Conservation (phyloP, 2,113 vertebrate genomes). For the Larimichthys crocea region DNA sequence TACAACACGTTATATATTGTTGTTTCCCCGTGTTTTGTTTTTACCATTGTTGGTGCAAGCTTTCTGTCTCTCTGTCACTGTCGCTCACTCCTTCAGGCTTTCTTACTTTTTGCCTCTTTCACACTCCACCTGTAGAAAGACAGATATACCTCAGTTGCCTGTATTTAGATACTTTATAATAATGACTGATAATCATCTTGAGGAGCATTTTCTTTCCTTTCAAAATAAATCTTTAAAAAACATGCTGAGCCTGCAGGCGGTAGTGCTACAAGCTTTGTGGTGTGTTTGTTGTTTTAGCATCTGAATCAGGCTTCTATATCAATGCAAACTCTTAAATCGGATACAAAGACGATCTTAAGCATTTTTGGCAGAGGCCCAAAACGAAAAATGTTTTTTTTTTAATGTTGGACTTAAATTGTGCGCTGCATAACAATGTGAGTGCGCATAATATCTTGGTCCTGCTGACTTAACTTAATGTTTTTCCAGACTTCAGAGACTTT, state of each 20-base stretch:
- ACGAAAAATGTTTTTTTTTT: slow-evolving; percentile 4
- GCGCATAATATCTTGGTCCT: not conserved
- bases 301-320: not conserved
- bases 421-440: slow-evolving; percentile 1
- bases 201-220: slow-evolving; percentile 66
- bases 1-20: not conserved
- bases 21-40: slow-evolving; percentile 10
- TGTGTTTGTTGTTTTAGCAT: not conserved
- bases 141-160: slow-evolving; percentile 87
- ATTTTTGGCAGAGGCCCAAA: slow-evolving; percentile 11
- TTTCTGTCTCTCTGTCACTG: slow-evolving; percentile 11
- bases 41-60: slow-evolving; percentile 12
- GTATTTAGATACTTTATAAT: slow-evolving; percentile 85
- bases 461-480: slow-evolving; percentile 2
- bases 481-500: not conserved
- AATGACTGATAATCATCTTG: slow-evolving; percentile 71
- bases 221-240: slow-evolving; percentile 80
- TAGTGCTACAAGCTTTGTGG: slow-evolving; percentile 6
- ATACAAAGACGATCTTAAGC: not conserved
- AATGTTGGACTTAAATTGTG: not conserved
- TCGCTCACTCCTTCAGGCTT: slow-evolving; percentile 30
- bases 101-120: slow-evolving; percentile 17
- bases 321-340: not conserved
- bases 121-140: slow-evolving; percentile 73
- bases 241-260: slow-evolving; percentile 15